A percentile compares a stretch with the other conserved stretches of the same genome.
Conservation (phyloP, 2,113 vertebrate species). For the Myiagra hebetior region DNA sequence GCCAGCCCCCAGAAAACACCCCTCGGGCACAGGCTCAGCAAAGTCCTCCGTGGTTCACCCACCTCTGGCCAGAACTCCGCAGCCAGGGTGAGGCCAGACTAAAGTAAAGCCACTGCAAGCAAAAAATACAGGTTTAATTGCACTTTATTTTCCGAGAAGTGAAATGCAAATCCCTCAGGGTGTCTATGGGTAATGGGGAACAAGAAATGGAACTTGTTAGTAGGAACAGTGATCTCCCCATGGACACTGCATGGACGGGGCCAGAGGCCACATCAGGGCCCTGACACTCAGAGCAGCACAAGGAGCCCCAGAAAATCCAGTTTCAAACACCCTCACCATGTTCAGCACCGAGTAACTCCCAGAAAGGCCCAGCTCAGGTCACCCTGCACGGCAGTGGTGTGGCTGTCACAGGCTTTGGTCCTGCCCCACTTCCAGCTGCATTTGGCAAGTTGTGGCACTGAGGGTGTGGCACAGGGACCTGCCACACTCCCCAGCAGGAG, state of each 20-base stretch:
- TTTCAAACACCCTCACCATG: accelerated
- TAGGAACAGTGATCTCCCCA: neutral
- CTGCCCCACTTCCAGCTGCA: neutral
- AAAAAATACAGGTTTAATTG: conserved; percentile 26
- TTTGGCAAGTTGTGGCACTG: accelerated
- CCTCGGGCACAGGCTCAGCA: accelerated
- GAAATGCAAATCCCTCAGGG: neutral
- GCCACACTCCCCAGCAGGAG: neutral
- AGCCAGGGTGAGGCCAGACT: accelerated
- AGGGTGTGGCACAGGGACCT: neutral
- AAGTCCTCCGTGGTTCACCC: neutral
- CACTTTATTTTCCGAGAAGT: conserved; percentile 61
- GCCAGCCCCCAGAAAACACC: accelerated
- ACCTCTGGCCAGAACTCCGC: neutral
- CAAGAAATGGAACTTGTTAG: neutral
- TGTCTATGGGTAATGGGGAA: accelerated
- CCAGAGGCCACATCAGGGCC: neutral
- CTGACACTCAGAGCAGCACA: neutral
- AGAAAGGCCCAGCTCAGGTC: neutral
- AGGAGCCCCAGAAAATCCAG: neutral
- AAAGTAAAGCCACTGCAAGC: neutral
- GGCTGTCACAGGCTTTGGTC: neutral
- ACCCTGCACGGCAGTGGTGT: accelerated
- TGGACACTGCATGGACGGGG: accelerated
- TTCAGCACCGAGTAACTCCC: neutral